A percentile compares a stretch with the other conserved stretches of the same genome.
phyloP scores from a whole-genome alignment of 2,797 vertebrate species.

The Lindbergichthys nudifrons region DNA sequence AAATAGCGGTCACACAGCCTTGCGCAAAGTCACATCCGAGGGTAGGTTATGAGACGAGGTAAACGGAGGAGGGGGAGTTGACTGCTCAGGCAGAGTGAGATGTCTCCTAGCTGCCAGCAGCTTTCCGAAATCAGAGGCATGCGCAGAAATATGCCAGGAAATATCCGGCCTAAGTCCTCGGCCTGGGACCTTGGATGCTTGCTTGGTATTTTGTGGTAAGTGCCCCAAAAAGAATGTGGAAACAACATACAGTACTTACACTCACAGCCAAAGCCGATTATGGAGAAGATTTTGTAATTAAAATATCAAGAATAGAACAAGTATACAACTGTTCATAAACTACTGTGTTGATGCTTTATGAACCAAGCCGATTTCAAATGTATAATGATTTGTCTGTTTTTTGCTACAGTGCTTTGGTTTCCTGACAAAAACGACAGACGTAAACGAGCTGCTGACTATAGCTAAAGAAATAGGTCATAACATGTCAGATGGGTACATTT shows the following conservation, averaged over 20 bases:
- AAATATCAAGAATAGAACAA: constrained; percentile 29
- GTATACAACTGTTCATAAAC: constrained; percentile 17
- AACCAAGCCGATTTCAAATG: constrained; percentile 7
- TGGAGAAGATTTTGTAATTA: constrained; percentile 20
- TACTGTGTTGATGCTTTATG: not conserved
- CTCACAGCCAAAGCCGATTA: constrained; percentile 32
- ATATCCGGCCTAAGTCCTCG: constrained; percentile 62
- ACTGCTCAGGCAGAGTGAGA: constrained; percentile 69
- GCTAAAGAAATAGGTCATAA: not conserved
- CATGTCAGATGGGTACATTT: not conserved
- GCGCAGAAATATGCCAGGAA: constrained; percentile 75
- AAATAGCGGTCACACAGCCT: constrained; percentile 82
- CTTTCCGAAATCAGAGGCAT: constrained; percentile 79
- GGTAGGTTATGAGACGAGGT: constrained; percentile 70
- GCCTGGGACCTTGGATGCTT: constrained; percentile 53
- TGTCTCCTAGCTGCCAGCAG: constrained; percentile 76
- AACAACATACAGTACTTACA: constrained; percentile 33
- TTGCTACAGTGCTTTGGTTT: not conserved
- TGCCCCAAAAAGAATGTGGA: constrained; percentile 46
- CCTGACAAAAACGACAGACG: not conserved
- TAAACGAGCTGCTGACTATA: not conserved
- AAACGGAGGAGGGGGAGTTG: constrained; percentile 54
- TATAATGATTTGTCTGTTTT: constrained; percentile 7
- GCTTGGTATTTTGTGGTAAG: constrained; percentile 62
- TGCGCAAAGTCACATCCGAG: constrained; percentile 83